Percentiles rank a stretch among this genome's conserved stretches.
Evolutionary conservation across 2,797 vertebrate species (phyloP).

Genomic region (Lemur catta): DNA sequence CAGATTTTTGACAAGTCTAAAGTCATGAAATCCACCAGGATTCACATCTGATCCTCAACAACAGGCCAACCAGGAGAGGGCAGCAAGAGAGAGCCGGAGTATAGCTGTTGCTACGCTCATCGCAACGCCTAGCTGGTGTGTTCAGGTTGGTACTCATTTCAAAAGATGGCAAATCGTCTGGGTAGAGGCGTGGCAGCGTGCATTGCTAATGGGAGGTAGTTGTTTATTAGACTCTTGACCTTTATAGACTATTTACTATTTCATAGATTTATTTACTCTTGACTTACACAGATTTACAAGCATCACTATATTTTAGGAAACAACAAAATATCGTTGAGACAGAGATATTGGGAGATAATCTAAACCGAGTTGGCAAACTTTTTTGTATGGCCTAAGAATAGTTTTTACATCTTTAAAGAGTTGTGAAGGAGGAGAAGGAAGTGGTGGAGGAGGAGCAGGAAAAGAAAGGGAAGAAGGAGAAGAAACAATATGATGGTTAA

Average conservation of each 20-base stretch:
- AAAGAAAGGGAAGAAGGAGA: neutral
- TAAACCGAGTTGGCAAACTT: neutral
- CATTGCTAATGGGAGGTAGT: neutral
- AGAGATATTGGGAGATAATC: neutral
- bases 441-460: neutral
- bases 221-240: neutral
- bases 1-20: neutral
- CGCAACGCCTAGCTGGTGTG: rapidly evolving
- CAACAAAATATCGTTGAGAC: neutral
- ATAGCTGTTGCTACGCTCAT: rapidly evolving
- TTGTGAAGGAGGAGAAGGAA: neutral
- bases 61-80: neutral
- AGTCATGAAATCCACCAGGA: neutral
- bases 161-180: neutral
- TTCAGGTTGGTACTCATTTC: neutral
- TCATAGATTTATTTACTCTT: neutral
- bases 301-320: neutral
- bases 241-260: neutral
- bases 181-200: neutral
- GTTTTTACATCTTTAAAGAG: neutral
- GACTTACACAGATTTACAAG: too few relatives aligned
- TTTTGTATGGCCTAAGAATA: neutral
- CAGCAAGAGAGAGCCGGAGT: neutral
- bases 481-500: neutral
- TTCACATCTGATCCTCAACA: neutral